phyloP scores from a whole-genome alignment of 2,797 vertebrate genomes.

The Periparus ater region DNA sequence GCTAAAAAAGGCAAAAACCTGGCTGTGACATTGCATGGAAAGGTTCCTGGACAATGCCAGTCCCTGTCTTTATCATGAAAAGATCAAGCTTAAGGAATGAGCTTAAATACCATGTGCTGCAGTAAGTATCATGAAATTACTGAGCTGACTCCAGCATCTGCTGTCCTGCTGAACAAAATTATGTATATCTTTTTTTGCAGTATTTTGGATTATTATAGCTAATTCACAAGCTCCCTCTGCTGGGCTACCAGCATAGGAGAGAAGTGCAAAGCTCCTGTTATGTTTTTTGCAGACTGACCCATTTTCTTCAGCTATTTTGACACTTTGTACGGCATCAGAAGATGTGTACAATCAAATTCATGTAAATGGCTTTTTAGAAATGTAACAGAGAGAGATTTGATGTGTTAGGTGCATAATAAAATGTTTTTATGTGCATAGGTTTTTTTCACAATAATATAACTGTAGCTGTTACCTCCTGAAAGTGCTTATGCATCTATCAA shows the following conservation, averaged over 20 bases:
- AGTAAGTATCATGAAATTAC: not conserved
- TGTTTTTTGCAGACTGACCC: not conserved
- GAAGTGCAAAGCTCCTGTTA: not conserved
- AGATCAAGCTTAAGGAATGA: not conserved
- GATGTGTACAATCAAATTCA: not conserved
- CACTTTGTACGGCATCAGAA: not conserved
- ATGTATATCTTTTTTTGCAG: fast-evolving
- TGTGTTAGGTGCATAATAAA: not conserved
- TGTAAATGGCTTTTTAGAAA: not conserved
- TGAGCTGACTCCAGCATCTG: not conserved
- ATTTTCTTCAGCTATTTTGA: not conserved
- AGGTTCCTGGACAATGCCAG: not conserved
- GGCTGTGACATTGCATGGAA: not conserved
- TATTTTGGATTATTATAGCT: not conserved
- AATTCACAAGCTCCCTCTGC: conserved; percentile 73
- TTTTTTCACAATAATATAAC: not conserved
- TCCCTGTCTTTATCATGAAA: not conserved
- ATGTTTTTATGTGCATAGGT: not conserved
- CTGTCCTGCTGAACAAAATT: not conserved
- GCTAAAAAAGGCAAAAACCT: not conserved
- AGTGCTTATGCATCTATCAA: not conserved
- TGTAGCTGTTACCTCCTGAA: not conserved
- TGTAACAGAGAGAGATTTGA: not conserved
- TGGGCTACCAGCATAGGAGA: conserved; percentile 21
- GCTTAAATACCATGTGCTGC: not conserved